Base-by-base conservation (phyloP, 2,888 invertebrate genomes). In the Auanema freiburgensis region DNA sequence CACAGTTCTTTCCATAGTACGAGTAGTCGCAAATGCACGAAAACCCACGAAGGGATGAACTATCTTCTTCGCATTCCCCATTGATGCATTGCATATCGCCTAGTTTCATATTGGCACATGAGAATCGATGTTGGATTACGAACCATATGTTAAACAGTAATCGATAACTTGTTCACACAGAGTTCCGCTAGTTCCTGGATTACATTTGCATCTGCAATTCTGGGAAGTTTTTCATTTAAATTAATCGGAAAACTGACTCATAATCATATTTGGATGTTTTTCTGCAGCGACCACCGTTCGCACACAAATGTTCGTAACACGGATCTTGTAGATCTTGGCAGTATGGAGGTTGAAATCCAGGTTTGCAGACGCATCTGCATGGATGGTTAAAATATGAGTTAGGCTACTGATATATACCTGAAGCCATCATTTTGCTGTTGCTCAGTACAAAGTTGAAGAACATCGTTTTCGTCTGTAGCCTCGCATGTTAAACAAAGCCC, bases 281-380 rank as follows among this genome's bases (percentile, higher is more conserved):
- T 11, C 40, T n/a, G 33, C 62, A 62, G 23, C 16, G 50, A 11
- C 42, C 62, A 2, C 57, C 57, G 56, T 62, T 56, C 21, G 56
- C 50, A 49, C 62, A 62, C 14, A 62, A 23, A 40, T 62, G 16
- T 5, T 24, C 24, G 16, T 23, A 40, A 57, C 62, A 62, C n/a
- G 62, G 50, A 40, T 62, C 57, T 14, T 51, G 50, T 24, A 57
- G 12, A 24, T 51, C 51, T 16, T 62, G 42, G 18, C 62, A 62
- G 43, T 50, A 62, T 10, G 62, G 62, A 58, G 49, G 33, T 10
- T 42, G 40, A 25, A 57, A 62, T 11, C 62, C 62, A 3, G 62
- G 62, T n/a, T 56, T 42, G 56, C 74, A 74, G 11, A 74, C 59
- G 43, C 74, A 74, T 53, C 71, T 49, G 44, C 12, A 66, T 56